Base-by-base conservation (phyloP, 2,888 invertebrate genomes). In the Amphipoea oculea region DNA sequence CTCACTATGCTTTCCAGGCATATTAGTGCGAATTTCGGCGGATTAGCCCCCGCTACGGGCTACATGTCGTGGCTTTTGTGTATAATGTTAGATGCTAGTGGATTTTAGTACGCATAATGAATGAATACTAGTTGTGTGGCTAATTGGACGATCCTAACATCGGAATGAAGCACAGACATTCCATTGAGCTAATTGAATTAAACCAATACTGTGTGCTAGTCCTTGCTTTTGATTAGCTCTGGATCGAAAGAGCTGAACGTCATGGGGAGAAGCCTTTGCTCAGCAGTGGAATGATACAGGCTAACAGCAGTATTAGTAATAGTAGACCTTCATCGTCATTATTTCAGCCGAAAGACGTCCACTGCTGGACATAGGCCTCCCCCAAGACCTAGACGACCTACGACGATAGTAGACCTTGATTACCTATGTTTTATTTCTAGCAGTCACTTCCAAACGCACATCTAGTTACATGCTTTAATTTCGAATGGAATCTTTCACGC, bases 1-100 rank as follows among this genome's bases (percentile, higher is more conserved):
- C 91, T 92, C 88, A 88, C 89, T 86, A 88, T 91, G 92, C 92
- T 94, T 94, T 93, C 89, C 90, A 91, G 90, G 90, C 90, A 91
- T 92, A 92, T 93, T 93, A 93, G 91, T 91, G 92, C 91, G 92
- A 93, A 94, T 94, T 92, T 89, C 79, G 86, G 68, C 67, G 89
- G 89, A 90, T 91, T 91, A 90, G 85, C 36, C 65, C 69, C 77
- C 81, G 88, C 89, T 84, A 76, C 81, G 60, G 85, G 85, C 88
- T 83, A 83, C 78, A 69, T 84, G 82, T 77, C 70, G 72, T 79
- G 71, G 82, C 84, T 77, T 84, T 81, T 88, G 79, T 85, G 62
- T 76, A 20, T 66, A 54, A 63, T 69, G 68, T 76, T 78, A 73
- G 77, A 72, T 74, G 65, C 66, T 73, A n/a, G 20, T 69, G 63